A percentile compares a stretch with the other conserved stretches of the same genome.
Evolutionary conservation across 2,888 invertebrate species (phyloP).

Genomic region (Carterocephalus palaemon): DNA sequence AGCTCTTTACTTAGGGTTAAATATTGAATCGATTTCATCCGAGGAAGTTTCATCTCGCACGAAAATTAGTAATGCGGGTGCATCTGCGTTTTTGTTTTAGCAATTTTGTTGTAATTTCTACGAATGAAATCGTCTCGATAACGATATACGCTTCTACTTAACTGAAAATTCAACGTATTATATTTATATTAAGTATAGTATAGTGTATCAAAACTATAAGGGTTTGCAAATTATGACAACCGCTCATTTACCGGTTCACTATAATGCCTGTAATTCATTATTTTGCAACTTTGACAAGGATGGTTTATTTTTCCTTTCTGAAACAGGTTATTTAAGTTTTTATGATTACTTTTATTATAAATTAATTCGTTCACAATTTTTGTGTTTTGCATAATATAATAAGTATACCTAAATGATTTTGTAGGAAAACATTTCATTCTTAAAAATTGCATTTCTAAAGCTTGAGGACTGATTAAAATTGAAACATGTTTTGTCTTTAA

Average conservation of each 20-base stretch:
- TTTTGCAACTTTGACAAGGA: slow-evolving; percentile 44
- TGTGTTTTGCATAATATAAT: slow-evolving; percentile 72
- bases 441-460: slow-evolving; percentile 76
- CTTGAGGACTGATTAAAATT: slow-evolving; percentile 75
- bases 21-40: slow-evolving; percentile 42
- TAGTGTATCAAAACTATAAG: slow-evolving; percentile 68
- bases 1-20: slow-evolving; percentile 50
- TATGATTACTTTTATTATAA: slow-evolving; percentile 43
- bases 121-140: slow-evolving; percentile 52
- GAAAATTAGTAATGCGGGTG: slow-evolving; percentile 13
- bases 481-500: slow-evolving; percentile 78
- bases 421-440: slow-evolving; percentile 65
- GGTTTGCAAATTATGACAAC: slow-evolving; percentile 74
- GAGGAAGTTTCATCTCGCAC: slow-evolving; percentile 40
- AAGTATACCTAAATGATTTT: slow-evolving; percentile 59
- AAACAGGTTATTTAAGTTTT: slow-evolving; percentile 60
- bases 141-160: slow-evolving; percentile 75
- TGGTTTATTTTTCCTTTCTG: slow-evolving; percentile 51
- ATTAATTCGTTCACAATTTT: slow-evolving; percentile 40
- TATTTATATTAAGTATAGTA: slow-evolving; percentile 74
- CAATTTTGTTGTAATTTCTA: slow-evolving; percentile 46
- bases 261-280: slow-evolving; percentile 40
- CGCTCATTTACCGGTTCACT: slow-evolving; percentile 46
- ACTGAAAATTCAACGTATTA: slow-evolving; percentile 74
- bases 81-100: slow-evolving; percentile 21